Conservation (phyloP, 2,113 vertebrate genomes). For the Aphyosemion australe region DNA sequence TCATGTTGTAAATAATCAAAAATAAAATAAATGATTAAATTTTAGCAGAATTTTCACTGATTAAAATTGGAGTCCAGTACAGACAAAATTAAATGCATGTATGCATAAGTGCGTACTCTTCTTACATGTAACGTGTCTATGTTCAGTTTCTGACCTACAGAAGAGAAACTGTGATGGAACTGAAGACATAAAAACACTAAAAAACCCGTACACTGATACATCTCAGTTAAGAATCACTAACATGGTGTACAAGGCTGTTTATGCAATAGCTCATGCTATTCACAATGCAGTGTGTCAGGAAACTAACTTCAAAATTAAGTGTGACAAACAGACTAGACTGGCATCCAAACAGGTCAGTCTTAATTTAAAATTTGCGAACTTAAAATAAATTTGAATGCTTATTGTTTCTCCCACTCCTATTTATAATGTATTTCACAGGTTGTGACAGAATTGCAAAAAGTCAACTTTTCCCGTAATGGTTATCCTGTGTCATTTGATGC, state of each 20-base stretch:
- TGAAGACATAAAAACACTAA: constrained; percentile 55
- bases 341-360: constrained; percentile 59
- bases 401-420: neutral
- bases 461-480: constrained; percentile 64
- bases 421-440: constrained; percentile 48
- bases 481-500: constrained; percentile 69
- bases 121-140: no score
- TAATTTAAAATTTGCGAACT: no score
- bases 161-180: constrained; percentile 57
- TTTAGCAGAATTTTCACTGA: no score
- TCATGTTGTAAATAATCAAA: no score
- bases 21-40: no score
- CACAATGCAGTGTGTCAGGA: constrained; percentile 42
- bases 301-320: constrained; percentile 33
- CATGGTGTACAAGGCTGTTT: constrained; percentile 77
- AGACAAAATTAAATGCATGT: no score
- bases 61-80: no score
- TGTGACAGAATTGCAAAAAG: constrained; percentile 54
- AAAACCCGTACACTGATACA: constrained; percentile 66
- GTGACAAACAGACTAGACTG: constrained; percentile 44
- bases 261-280: neutral
- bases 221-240: constrained; percentile 70
- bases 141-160: neutral
- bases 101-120: no score
- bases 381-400: no score